phyloP scores from a whole-genome alignment of 2,888 invertebrate genomes.

The Macrophya alboannulata region DNA sequence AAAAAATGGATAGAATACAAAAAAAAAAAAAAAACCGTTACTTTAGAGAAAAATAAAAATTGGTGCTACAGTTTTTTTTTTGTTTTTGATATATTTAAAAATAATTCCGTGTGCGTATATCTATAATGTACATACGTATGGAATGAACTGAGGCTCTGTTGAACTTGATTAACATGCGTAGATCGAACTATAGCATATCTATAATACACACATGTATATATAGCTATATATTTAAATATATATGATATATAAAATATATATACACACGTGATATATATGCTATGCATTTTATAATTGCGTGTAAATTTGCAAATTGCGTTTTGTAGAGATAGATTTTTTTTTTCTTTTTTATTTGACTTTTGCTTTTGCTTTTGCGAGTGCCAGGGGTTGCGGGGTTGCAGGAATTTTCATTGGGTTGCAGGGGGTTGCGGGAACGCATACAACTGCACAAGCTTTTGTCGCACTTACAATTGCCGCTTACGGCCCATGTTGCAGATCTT shows the following conservation, averaged over 20 bases:
- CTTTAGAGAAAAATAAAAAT: background rate
- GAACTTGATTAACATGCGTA: constrained; percentile 26
- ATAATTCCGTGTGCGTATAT: background rate
- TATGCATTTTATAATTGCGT: constrained; percentile 9
- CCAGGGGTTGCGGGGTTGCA: constrained; percentile 34
- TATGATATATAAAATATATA: background rate
- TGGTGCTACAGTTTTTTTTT: background rate
- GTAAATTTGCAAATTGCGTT: constrained; percentile 7
- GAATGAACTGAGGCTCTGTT: background rate
- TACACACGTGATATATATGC: background rate
- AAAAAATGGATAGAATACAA: background rate
- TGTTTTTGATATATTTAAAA: background rate
- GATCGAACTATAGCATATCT: background rate
- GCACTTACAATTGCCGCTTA: constrained; percentile 79
- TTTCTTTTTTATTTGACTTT: background rate
- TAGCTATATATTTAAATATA: background rate
- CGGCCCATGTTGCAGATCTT: constrained; percentile 88
- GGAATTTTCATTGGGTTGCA: constrained; percentile 36
- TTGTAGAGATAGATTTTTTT: constrained; percentile 3
- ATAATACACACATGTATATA: constrained; percentile 6
- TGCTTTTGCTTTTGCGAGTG: constrained; percentile 15
- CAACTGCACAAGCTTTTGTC: constrained; percentile 34
- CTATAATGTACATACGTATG: too few relatives aligned
- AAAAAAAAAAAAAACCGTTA: background rate
- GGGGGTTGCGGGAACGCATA: constrained; percentile 42